Evolutionary conservation across 2,797 vertebrate species (phyloP), one percentile per base, ranked within the genome.

Genomic region (Anisognathus igniventris): DNA sequence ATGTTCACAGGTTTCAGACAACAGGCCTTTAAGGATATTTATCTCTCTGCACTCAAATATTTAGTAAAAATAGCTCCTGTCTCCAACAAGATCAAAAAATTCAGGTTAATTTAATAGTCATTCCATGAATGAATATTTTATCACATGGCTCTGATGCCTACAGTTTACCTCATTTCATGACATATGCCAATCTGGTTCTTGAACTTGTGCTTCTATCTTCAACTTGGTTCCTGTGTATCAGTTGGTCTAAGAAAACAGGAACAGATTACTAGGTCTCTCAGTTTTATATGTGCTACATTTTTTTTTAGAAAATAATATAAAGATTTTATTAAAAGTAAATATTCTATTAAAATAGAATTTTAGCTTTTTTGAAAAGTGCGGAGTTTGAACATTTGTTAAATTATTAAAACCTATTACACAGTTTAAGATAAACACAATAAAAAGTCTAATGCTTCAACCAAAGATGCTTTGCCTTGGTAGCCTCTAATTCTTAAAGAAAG

Each of bases 401-500:
- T 45, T 72, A 71, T 27, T 50, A 90, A 94, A 93, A 68, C 31
- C 3, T 92, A 64, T 84, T 92, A 67, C n/a, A 62, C 4, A 68
- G 13, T 54, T 80, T 86, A 82, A 90, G 40, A 88, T 48, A 95
- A 93, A 93, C 37, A 74, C 42, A 80, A 45, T 74, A 66, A 86
- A 87, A 90, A 71, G 7, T 67, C 39, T 91, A 50, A 33, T 91
- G 67, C 62, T 93, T 64, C 30, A 90, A 39, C 4, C 48, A 37
- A 70, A 94, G 30, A 85, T 10, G 4, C 3, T 91, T 95, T 28
- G 50, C 54, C 18, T 86, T 91, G 85, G 82, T 92, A 86, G n/a
- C 4, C 25, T 92, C 42, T 75, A 88, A 86, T 88, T 94, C 66
- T 73, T 39, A 88, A 94, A 95, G 25, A 67, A 56, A 88, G 42